These are phyloP conservation scores for Vandiemenella viatica DNA, from an alignment of 2,888 invertebrate genomes.

Conservation along the genomic window DNA sequence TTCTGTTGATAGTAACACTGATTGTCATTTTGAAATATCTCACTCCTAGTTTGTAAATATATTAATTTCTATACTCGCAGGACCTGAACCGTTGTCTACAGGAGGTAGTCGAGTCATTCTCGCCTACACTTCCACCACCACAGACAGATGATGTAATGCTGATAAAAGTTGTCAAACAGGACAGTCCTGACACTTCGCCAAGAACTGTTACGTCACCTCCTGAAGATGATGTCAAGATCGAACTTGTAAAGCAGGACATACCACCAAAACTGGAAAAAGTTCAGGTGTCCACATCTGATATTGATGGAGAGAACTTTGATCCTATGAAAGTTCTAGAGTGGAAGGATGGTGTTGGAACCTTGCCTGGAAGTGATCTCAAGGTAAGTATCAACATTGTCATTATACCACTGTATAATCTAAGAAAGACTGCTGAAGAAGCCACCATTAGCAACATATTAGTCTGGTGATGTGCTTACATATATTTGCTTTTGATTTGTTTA, in stretches of 20 bases:
- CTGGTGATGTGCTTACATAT: too few species aligned
- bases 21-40: too few species aligned
- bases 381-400: slow-evolving; percentile 22
- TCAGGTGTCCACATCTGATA: background rate
- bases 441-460: too few species aligned
- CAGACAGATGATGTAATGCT: slow-evolving; percentile 12
- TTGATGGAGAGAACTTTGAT: slow-evolving; percentile 25
- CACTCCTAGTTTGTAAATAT: background rate
- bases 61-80: background rate
- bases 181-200: slow-evolving; percentile 11
- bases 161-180: slow-evolving; percentile 24
- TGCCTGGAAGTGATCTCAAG: slow-evolving; percentile 45
- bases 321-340: slow-evolving; percentile 48
- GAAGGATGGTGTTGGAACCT: slow-evolving; percentile 52
- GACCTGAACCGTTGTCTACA: slow-evolving; percentile 15
- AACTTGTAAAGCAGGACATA: slow-evolving; percentile 23
- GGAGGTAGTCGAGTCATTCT: slow-evolving; percentile 15
- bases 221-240: slow-evolving; percentile 29
- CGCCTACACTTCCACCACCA: slow-evolving; percentile 1
- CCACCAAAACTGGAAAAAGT: background rate
- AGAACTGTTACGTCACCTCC: slow-evolving; percentile 23
- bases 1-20: too few species aligned
- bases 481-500: too few species aligned
- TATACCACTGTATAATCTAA: too few species aligned
- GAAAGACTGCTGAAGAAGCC: too few species aligned